phyloP scores from a whole-genome alignment of 2,797 vertebrate genomes.

The Mus minutoides region DNA sequence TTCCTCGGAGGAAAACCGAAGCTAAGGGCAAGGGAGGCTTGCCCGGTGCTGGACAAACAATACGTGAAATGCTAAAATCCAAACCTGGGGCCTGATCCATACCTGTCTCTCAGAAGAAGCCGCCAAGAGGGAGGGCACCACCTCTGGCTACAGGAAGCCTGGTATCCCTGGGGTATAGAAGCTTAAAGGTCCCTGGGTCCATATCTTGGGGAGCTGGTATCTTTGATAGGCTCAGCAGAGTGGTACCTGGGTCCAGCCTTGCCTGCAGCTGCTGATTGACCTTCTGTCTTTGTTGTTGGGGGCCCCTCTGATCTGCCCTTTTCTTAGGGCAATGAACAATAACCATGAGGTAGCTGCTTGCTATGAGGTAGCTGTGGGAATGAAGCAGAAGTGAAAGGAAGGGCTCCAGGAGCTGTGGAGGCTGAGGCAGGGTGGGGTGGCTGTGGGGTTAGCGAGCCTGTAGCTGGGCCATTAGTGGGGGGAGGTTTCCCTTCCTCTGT shows the following conservation, averaged over 20 bases:
- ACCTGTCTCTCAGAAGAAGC: not conserved
- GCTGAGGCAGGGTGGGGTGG: not conserved
- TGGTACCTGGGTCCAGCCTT: not conserved
- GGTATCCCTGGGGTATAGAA: not conserved
- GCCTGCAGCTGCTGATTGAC: too few species aligned
- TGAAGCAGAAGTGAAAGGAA: not conserved
- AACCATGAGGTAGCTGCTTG: not conserved
- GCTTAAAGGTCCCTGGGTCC: not conserved
- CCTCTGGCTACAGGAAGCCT: not conserved
- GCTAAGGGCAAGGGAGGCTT: not conserved
- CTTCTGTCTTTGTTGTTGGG: not conserved
- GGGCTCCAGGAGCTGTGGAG: not conserved
- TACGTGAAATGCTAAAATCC: not conserved
- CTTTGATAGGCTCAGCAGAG: not conserved
- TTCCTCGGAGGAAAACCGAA: conserved; percentile 21
- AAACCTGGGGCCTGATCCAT: not conserved
- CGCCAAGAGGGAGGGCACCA: not conserved
- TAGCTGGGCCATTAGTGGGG: not conserved
- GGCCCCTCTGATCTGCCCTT: not conserved
- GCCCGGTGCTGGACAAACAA: not conserved
- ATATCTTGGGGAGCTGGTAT: not conserved
- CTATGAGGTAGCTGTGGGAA: not conserved
- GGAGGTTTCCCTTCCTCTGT: not conserved
- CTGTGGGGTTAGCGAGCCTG: not conserved
- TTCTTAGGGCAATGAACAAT: not conserved